Evolutionary conservation across 2,797 vertebrate species (phyloP), one percentile per base, ranked within the genome.

Genomic region (Poeciliopsis presidionis): DNA sequence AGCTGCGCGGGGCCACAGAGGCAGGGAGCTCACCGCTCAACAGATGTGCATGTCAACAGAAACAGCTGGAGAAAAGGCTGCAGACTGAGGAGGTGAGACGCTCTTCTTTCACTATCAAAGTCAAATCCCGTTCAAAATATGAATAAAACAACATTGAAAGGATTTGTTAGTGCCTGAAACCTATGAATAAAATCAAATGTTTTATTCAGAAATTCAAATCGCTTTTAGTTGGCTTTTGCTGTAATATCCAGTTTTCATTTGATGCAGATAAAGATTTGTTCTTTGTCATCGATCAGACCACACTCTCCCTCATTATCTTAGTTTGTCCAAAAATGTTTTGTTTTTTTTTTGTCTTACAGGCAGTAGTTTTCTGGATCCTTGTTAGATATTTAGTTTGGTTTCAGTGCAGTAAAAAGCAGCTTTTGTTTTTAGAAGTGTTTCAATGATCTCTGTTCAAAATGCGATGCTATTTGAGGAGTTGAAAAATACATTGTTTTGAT

Each of bases 1-100:
- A 95, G 76, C 88, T 96, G 53, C 93, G 94, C 70, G 91, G 89
- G 63, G 90, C 82, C 70, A 89, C 86, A 33, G 91, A 94, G 67
- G 86, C 90, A 12, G 90, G 90, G 81, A 87, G 78, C 11, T 83
- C 72, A 25, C 89, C 94, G 81, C 92, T 88, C 82, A 90, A 83
- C 76, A 93, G 83, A 71, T 95, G 88, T 84, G 82, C 70, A 11
- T 73, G 55, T 73, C 84, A 96, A 59, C 93, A 94, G 25, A 87
- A 93, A 87, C 89, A 72, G 43, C 90, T 85, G 74, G 89, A 86
- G 78, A 91, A 81, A 76, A 87, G 90, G 53, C 84, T 90, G 43
- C 86, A 90, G 72, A 84, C 83, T 14, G 75, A 94, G 93, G 75
- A 95, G 93, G 95, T 96, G 80, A 5, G 8, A 28, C 18, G 28